Base-by-base conservation (phyloP, 2,888 invertebrate species). In the Notocelia uddmanniana region DNA sequence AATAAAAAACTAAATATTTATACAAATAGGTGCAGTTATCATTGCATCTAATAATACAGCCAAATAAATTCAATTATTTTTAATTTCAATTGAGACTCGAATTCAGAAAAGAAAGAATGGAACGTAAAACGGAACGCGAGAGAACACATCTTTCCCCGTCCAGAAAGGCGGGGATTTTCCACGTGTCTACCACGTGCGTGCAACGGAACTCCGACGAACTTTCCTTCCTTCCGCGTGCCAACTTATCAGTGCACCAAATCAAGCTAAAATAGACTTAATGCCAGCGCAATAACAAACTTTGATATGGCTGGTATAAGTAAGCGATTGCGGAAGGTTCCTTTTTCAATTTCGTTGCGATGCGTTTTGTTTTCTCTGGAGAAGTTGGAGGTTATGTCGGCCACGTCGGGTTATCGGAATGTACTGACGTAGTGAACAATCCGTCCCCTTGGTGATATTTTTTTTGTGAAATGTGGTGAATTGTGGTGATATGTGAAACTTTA, bases 111-210 rank as follows among this genome's bases (percentile, higher is more conserved):
- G 21, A 60, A 60, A 45, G 45, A 60, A 55, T 21, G 23, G 48
- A 60, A 55, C 58, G 67, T 58, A 67, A 63, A 67, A 59, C 62
- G 60, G 59, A 72, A 68, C 59, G 72, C 68, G 45, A 57, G 54
- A 60, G 26, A 21, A 18, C 23, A 41, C 69, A 59, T 74, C 74
- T 69, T 74, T 72, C 67, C 58, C 48, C 59, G 55, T 68, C 26
- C 31, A 34, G 48, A 62, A 62, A 68, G 84, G 85, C 83, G 86
- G 88, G 80, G 84, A 92, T 93, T 93, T 88, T 85, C 86, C 93
- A 92, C 92, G 93, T 93, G 93, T 84, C 85, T 77, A 69, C 81
- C 92, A 76, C 77, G 77, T 93, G 93, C 86, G 85, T 87, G 82
- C 76, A 78, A 76, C 66, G 86, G 89, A 90, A 86, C 88, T 91